These are phyloP conservation scores for Tiliacea citrago DNA, from an alignment of 2,888 invertebrate species.

Conservation along the genomic window DNA sequence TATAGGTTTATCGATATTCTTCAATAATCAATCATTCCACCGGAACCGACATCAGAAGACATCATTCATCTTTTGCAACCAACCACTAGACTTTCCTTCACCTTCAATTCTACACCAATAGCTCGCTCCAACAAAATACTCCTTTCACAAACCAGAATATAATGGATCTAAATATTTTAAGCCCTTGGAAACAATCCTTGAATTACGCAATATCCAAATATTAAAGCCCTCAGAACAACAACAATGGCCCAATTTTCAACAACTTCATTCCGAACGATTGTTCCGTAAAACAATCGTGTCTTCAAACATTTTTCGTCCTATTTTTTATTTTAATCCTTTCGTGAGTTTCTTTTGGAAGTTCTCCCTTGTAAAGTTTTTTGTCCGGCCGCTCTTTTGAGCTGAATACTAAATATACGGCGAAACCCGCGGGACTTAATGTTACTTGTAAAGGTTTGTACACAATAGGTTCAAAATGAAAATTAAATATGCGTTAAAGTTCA, in stretches of 20 bases:
- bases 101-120: too few species aligned
- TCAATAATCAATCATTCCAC: too few species aligned
- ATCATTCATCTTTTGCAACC: too few species aligned
- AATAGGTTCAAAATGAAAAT: neutral
- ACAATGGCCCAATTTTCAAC: constrained; percentile 55
- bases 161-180: constrained; percentile 30
- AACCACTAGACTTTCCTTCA: too few species aligned
- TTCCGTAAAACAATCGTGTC: constrained; percentile 60
- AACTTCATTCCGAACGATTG: constrained; percentile 61
- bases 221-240: constrained; percentile 35
- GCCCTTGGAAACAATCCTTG: constrained; percentile 31
- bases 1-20: too few species aligned
- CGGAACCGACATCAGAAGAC: too few species aligned
- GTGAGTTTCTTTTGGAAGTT: constrained; percentile 42
- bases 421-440: constrained; percentile 34
- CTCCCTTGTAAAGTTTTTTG: constrained; percentile 44
- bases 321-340: constrained; percentile 65
- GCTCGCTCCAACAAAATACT: neutral
- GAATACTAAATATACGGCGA: constrained; percentile 58
- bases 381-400: constrained; percentile 44
- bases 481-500: neutral
- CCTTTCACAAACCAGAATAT: constrained; percentile 10
- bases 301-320: constrained; percentile 49
- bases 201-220: constrained; percentile 43
- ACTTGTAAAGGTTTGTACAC: constrained; percentile 16